Evolutionary conservation across 2,888 invertebrate species (phyloP).

Genomic region (Athalia rosae): DNA sequence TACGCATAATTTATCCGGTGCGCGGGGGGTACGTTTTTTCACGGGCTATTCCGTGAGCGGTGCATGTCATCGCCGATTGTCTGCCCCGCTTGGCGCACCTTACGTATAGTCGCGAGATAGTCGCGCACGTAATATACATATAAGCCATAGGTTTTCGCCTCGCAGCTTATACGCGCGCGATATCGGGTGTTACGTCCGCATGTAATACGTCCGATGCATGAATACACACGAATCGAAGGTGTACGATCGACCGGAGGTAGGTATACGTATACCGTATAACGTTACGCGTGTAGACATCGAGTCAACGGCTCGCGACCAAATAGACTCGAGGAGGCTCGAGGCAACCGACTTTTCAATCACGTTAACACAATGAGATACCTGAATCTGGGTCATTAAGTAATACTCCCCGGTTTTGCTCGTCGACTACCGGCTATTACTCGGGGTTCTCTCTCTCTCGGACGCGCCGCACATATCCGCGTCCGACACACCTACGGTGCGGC

Average conservation of each 20-base stretch:
- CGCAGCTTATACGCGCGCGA: background rate
- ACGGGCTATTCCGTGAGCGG: no score
- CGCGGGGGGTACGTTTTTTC: no score
- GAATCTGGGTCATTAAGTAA: constrained; percentile 44
- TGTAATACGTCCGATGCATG: no score
- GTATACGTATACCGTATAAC: no score
- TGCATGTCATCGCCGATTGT: no score
- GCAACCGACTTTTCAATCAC: constrained; percentile 43
- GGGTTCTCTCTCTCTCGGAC: background rate
- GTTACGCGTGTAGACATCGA: background rate
- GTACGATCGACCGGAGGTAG: no score
- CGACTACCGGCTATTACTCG: constrained; percentile 12
- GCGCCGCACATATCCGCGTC: constrained; percentile 8
- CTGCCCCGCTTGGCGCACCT: no score
- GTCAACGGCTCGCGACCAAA: constrained; percentile 4
- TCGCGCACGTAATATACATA: no score
- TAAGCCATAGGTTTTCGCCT: background rate
- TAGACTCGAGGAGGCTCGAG: background rate
- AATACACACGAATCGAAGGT: no score
- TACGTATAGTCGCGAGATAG: no score
- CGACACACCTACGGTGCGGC: background rate
- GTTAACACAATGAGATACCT: constrained; percentile 40
- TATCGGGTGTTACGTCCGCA: no score
- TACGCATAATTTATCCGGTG: no score
- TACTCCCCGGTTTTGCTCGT: constrained; percentile 30